Evolutionary conservation across 2,113 vertebrate species (phyloP).

Genomic region (Python bivittatus): DNA sequence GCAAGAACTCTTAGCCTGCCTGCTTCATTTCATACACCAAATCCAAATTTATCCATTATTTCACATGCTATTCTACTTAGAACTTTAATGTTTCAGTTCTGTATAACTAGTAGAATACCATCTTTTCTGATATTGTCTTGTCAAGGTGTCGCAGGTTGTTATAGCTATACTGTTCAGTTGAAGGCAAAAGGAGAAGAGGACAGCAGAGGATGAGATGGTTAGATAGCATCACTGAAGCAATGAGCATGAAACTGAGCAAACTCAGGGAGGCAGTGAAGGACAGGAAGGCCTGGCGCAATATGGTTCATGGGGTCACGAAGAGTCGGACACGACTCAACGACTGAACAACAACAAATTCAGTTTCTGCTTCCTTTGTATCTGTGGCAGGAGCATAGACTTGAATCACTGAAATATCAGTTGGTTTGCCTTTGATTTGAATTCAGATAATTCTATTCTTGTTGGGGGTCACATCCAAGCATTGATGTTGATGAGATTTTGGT

Average conservation of each 20-base stretch:
- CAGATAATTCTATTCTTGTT: background rate
- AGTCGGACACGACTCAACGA: too few relatives aligned
- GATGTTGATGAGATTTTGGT: background rate
- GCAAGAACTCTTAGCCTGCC: background rate
- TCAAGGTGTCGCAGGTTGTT: background rate
- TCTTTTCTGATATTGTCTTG: background rate
- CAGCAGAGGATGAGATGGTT: too few relatives aligned
- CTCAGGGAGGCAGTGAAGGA: too few relatives aligned
- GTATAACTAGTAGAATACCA: background rate
- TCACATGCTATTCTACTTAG: background rate
- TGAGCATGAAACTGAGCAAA: too few relatives aligned
- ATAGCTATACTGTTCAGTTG: background rate
- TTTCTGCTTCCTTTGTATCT: too few relatives aligned
- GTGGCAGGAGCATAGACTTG: background rate
- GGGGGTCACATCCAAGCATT: background rate
- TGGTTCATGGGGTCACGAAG: too few relatives aligned
- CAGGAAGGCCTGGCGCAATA: too few relatives aligned
- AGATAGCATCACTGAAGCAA: too few relatives aligned
- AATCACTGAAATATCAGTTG: background rate
- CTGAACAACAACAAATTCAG: too few relatives aligned
- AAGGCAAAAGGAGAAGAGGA: too few relatives aligned
- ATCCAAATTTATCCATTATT: background rate
- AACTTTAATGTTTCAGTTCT: background rate
- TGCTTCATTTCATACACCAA: background rate
- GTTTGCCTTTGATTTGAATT: background rate